Evolutionary conservation across 2,797 vertebrate genomes (phyloP).

Genomic region (Phoxinus dragarum): DNA sequence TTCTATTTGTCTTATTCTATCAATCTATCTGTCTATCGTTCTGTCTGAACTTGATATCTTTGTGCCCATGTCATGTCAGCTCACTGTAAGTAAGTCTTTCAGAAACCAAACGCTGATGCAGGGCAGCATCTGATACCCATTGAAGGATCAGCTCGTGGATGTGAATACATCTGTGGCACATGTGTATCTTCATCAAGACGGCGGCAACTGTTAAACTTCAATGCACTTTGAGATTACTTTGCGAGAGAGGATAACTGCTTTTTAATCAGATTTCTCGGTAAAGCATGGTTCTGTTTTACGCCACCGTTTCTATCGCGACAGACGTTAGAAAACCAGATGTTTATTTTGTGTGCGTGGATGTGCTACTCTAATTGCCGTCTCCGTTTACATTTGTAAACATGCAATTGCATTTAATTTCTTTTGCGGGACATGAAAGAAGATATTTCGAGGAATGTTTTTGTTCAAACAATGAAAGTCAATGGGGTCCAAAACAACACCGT

Average conservation of each 20-base stretch:
- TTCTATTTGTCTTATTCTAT: neutral
- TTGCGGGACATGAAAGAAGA: neutral
- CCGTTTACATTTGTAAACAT: slow-evolving; percentile 56
- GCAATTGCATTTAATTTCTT: slow-evolving; percentile 14
- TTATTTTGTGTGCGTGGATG: slow-evolving; percentile 59
- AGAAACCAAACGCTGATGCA: slow-evolving; percentile 44
- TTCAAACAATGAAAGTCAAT: neutral
- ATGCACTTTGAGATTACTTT: slow-evolving; percentile 71
- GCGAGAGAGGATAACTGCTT: slow-evolving; percentile 67
- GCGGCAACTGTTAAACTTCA: slow-evolving; percentile 72
- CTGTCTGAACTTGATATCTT: neutral
- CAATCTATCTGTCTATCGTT: neutral
- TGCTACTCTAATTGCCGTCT: slow-evolving; percentile 54
- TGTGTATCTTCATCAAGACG: slow-evolving; percentile 75
- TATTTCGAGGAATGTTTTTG: neutral
- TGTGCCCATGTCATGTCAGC: slow-evolving; percentile 2
- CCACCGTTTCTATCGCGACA: slow-evolving; percentile 59
- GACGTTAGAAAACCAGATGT: slow-evolving; percentile 66
- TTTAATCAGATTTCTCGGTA: slow-evolving; percentile 73
- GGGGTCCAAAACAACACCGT: neutral
- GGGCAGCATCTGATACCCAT: slow-evolving; percentile 68
- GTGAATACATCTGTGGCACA: slow-evolving; percentile 70
- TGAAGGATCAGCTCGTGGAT: slow-evolving; percentile 58
- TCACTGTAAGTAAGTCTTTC: slow-evolving; percentile 16
- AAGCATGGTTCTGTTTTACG: slow-evolving; percentile 66